Evolutionary conservation across 2,113 vertebrate species (phyloP).

Genomic region (Spilogale gracilis): DNA sequence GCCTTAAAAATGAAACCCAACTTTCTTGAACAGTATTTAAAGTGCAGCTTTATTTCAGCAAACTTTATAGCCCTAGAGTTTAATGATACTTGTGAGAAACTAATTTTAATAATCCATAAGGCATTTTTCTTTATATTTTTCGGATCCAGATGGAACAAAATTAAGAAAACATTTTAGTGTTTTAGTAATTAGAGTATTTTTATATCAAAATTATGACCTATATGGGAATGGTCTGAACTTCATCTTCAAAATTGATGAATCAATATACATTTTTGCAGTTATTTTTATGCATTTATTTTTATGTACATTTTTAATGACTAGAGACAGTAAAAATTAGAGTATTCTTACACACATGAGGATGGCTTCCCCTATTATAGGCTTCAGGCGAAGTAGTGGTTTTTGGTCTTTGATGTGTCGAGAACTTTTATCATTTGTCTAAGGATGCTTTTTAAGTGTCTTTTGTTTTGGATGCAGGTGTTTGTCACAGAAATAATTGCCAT

Average conservation of each 20-base stretch:
- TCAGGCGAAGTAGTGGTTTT: background rate
- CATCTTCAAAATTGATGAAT: constrained; percentile 54
- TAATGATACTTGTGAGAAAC: constrained; percentile 21
- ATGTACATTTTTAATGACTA: background rate
- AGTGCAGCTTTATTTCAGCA: constrained; percentile 61
- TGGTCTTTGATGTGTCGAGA: background rate
- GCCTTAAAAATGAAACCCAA: constrained; percentile 64
- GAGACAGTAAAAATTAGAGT: background rate
- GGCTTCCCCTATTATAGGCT: background rate
- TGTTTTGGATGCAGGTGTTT: background rate
- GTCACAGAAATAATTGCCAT: background rate
- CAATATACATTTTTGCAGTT: constrained; percentile 16
- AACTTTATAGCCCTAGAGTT: background rate
- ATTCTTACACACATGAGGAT: background rate
- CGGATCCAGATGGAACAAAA: background rate
- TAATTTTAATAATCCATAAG: constrained; percentile 59
- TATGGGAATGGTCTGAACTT: constrained; percentile 4
- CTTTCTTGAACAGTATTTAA: background rate
- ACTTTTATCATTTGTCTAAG: background rate
- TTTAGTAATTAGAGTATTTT: constrained; percentile 46
- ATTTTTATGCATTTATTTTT: constrained; percentile 36
- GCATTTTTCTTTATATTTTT: background rate
- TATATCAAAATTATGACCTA: constrained; percentile 19
- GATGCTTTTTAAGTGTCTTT: constrained; percentile 40
- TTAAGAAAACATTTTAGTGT: constrained; percentile 23